Base-by-base conservation (phyloP, 2,888 invertebrate genomes). In the Ennomos erosarius region DNA sequence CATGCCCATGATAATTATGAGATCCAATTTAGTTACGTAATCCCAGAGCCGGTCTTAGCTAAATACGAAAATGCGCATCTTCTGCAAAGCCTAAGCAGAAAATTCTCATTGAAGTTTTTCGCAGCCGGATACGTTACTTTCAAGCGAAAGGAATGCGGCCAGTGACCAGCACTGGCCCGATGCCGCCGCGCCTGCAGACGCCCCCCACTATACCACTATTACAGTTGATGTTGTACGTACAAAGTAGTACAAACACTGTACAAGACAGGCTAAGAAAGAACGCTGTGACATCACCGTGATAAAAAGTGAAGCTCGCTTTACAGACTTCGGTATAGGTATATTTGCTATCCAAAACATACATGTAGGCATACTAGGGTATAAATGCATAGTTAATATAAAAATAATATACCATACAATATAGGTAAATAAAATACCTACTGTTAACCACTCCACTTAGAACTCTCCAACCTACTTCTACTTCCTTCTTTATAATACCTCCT, bases 81-180 rank as follows among this genome's bases (percentile, higher is more conserved):
- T 35, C 45, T 44, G 16, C 16, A 34, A n/a, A n/a, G 35, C 33
- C 10, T n/a, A 39, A 78, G 75, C 74, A 65, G 69, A 67, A 76
- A 70, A 80, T 78, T 82, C 65, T 26, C 55, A 64, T 64, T 69
- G 66, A 69, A 81, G 85, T 87, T 89, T 90, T 90, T 89, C 85
- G 88, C 88, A 86, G 87, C 87, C 91, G 90, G 90, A 90, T 88
- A 81, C 81, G 84, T 86, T 87, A 88, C 90, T 91, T 91, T 91
- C 90, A 90, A 90, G 86, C 86, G 84, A 75, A 70, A 81, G 82
- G 91, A 91, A 91, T 91, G 91, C 90, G 90, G 91, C 87, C 90
- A 88, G 73, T 83, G 88, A 79, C 87, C 88, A 88, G 85, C 85
- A 79, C 77, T 76, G 78, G 79, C 76, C 64, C 75, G 73, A 79